Evolutionary conservation across 2,113 vertebrate genomes (phyloP).

Genomic region (Cyprinodon brontotheroides): DNA sequence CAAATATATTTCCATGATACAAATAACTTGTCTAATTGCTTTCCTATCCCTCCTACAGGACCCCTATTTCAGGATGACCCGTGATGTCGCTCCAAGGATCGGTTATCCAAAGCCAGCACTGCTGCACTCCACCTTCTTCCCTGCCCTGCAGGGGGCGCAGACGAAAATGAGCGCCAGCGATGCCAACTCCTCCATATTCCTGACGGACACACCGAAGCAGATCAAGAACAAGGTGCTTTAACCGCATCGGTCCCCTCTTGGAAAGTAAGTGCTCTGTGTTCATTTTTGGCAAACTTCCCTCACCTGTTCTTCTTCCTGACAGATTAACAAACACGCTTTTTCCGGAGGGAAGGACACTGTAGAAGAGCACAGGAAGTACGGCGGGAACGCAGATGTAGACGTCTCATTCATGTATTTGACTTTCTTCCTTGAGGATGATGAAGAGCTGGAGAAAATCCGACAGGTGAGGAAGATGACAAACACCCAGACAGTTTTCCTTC

Average conservation of each 20-base stretch:
- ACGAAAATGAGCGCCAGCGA: slow-evolving; percentile 99
- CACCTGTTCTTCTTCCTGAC: neutral
- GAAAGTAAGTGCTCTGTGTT: neutral
- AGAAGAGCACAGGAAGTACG: slow-evolving; percentile 91
- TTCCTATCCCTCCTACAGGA: slow-evolving; percentile 78
- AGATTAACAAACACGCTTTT: slow-evolving; percentile 98
- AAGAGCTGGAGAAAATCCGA: slow-evolving; percentile 90
- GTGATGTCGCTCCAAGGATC: slow-evolving; percentile 94
- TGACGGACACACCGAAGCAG: slow-evolving; percentile 94
- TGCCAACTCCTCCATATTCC: slow-evolving; percentile 95
- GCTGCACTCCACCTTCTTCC: slow-evolving; percentile 95
- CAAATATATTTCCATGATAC: neutral
- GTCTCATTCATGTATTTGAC: slow-evolving; percentile 97
- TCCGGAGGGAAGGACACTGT: slow-evolving; percentile 94
- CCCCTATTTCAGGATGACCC: slow-evolving; percentile 97
- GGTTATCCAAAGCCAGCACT: slow-evolving; percentile 92
- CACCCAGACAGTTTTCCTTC: neutral
- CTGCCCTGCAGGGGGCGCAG: slow-evolving; percentile 95
- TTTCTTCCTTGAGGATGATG: slow-evolving; percentile 97
- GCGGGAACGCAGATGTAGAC: slow-evolving; percentile 92
- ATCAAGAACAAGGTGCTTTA: slow-evolving; percentile 92
- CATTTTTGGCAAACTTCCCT: neutral
- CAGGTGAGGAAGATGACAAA: slow-evolving; percentile 77
- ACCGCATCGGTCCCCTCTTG: neutral
- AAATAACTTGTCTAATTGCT: neutral